A percentile compares a stretch with the other conserved stretches of the same genome.
Evolutionary conservation across 2,888 invertebrate species (phyloP).

Genomic region (Tinea pellionella): DNA sequence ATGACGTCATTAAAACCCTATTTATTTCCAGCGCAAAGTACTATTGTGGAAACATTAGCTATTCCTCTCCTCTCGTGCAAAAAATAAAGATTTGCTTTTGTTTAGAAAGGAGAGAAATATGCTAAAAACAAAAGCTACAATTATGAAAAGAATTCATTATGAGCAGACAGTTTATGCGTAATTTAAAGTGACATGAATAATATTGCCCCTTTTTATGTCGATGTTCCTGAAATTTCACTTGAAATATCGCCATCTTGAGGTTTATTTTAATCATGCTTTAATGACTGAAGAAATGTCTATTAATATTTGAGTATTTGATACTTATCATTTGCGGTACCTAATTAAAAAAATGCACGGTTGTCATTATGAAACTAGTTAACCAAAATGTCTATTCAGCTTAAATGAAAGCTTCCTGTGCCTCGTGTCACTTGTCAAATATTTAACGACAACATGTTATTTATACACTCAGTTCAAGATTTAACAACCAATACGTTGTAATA

Average conservation of each 20-base stretch:
- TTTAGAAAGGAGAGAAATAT: conserved; percentile 23
- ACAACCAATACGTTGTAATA: not conserved
- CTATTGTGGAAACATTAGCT: conserved; percentile 13
- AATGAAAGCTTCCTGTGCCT: not conserved
- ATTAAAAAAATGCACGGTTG: not conserved
- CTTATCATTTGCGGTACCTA: not conserved
- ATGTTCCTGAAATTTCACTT: not conserved
- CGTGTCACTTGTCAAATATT: not conserved
- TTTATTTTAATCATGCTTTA: too few relatives aligned
- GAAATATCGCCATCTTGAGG: not conserved
- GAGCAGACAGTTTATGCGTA: conserved; percentile 12
- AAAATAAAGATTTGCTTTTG: conserved; percentile 24
- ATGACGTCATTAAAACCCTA: conserved; percentile 14
- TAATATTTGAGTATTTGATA: too few relatives aligned
- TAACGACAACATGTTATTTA: not conserved
- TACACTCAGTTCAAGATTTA: not conserved
- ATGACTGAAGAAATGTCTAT: too few relatives aligned
- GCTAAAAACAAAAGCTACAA: conserved; percentile 22
- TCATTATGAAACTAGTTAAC: not conserved
- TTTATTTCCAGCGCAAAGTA: conserved; percentile 7
- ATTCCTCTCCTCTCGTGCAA: conserved; percentile 10
- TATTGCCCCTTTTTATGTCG: not conserved
- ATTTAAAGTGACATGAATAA: conserved; percentile 12
- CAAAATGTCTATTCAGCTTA: not conserved
- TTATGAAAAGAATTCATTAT: conserved; percentile 19